Conservation (phyloP, 2,113 vertebrate species). For the Gopherus flavomarginatus region DNA sequence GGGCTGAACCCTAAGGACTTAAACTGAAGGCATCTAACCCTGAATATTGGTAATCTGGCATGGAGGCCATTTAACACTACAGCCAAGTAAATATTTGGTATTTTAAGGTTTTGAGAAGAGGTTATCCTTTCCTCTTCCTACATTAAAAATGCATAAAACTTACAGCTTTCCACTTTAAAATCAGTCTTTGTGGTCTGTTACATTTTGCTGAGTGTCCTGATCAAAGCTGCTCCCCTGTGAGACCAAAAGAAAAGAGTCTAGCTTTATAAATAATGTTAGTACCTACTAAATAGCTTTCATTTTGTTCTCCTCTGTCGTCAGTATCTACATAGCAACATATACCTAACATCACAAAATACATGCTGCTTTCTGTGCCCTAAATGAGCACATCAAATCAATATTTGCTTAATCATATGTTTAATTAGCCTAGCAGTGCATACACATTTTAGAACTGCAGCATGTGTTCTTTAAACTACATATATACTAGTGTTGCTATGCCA, state of each 20-base stretch:
- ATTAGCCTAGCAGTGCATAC: slow-evolving; percentile 47
- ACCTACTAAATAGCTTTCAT: not conserved
- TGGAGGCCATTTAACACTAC: not conserved
- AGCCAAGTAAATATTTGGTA: not conserved
- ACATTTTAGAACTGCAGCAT: slow-evolving; percentile 31
- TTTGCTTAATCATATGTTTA: slow-evolving; percentile 63
- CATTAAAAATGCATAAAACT: not conserved
- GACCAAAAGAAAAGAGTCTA: not conserved
- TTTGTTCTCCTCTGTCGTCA: not conserved
- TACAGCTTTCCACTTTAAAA: not conserved
- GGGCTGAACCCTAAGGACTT: not conserved
- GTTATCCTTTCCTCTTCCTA: not conserved
- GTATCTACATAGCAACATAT: slow-evolving; percentile 21
- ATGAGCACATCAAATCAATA: slow-evolving; percentile 61
- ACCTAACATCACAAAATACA: slow-evolving; percentile 22
- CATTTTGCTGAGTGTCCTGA: not conserved
- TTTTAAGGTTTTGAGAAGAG: not conserved
- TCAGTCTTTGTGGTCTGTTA: not conserved
- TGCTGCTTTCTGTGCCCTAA: slow-evolving; percentile 8
- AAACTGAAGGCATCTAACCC: not conserved
- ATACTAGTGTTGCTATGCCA: not conserved
- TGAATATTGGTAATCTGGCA: not conserved
- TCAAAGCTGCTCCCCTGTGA: not conserved
- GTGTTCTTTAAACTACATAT: slow-evolving; percentile 35
- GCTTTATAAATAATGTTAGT: slow-evolving; percentile 19